Conservation (phyloP, 2,797 vertebrate genomes). For the Otolemur crassicaudatus region DNA sequence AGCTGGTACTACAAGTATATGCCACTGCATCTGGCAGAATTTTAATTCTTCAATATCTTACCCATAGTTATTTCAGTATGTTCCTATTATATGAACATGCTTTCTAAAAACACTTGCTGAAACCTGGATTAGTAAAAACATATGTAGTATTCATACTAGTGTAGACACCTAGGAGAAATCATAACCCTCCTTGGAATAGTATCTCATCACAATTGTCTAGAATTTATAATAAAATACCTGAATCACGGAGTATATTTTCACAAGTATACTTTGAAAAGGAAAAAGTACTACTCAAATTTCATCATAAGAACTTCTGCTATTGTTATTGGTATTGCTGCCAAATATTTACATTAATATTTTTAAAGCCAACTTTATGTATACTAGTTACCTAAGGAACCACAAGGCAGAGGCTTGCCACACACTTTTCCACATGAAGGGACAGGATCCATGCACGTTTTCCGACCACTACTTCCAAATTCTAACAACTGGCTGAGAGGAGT, state of each 20-base stretch:
- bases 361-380: background rate
- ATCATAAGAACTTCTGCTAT: slow-evolving; percentile 11
- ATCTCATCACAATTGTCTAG: background rate
- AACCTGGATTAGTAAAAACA: background rate
- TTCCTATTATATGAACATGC: slow-evolving; percentile 37
- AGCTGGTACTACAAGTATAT: background rate
- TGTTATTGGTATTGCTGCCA: background rate
- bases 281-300: slow-evolving; percentile 20
- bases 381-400: slow-evolving; percentile 94
- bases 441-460: slow-evolving; percentile 94
- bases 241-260: slow-evolving; percentile 53
- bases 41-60: slow-evolving; percentile 20
- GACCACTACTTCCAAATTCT: slow-evolving; percentile 94
- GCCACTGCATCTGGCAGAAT: background rate
- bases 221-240: background rate
- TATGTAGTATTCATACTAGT: background rate
- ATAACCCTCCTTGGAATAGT: background rate
- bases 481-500: slow-evolving; percentile 95
- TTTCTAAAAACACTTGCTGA: slow-evolving; percentile 25
- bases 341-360: background rate
- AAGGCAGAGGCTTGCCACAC: slow-evolving; percentile 95
- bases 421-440: slow-evolving; percentile 97
- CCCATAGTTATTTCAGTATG: slow-evolving; percentile 6
- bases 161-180: slow-evolving; percentile 39
- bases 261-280: slow-evolving; percentile 26